phyloP scores from a whole-genome alignment of 1,140 invertebrate genomes.

The Euwallacea similis region DNA sequence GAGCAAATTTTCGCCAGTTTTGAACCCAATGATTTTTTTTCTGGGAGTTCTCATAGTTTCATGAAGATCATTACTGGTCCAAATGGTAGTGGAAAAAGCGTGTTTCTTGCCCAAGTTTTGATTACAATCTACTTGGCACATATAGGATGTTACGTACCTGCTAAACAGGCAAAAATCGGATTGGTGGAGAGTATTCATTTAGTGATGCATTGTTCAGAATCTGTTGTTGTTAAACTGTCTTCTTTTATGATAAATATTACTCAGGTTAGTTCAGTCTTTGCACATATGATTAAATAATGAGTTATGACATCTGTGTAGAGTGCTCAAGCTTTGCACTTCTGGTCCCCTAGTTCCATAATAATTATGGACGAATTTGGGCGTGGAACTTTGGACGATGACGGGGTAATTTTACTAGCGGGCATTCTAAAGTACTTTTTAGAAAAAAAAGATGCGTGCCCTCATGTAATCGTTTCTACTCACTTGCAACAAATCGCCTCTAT shows the following conservation, averaged over 20 bases:
- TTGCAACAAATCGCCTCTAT: slow-evolving; percentile 66
- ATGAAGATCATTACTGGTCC: slow-evolving; percentile 85
- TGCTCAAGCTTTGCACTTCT: slow-evolving; percentile 66
- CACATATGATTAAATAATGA: not conserved
- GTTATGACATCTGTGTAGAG: slow-evolving; percentile 60
- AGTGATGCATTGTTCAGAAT: slow-evolving; percentile 73
- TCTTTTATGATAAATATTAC: slow-evolving; percentile 83
- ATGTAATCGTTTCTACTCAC: slow-evolving; percentile 78
- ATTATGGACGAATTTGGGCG: slow-evolving; percentile 92
- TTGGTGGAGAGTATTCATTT: slow-evolving; percentile 74
- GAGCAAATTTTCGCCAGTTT: slow-evolving; percentile 68
- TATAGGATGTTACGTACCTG: slow-evolving; percentile 87
- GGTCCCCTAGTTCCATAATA: slow-evolving; percentile 69
- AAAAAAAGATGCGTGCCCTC: slow-evolving; percentile 64
- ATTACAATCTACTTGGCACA: slow-evolving; percentile 82
- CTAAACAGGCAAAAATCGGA: slow-evolving; percentile 70
- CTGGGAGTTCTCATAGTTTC: slow-evolving; percentile 58
- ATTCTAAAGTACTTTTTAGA: slow-evolving; percentile 67
- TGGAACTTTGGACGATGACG: slow-evolving; percentile 79
- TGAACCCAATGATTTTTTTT: slow-evolving; percentile 72
- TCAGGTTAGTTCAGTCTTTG: slow-evolving; percentile 61
- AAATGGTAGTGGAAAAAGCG: slow-evolving; percentile 90
- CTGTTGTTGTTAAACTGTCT: slow-evolving; percentile 77
- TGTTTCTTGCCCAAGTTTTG: slow-evolving; percentile 84
- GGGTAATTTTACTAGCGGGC: slow-evolving; percentile 68